Evolutionary conservation across 2,113 vertebrate species (phyloP).

Genomic region (Saguinus imperator): DNA sequence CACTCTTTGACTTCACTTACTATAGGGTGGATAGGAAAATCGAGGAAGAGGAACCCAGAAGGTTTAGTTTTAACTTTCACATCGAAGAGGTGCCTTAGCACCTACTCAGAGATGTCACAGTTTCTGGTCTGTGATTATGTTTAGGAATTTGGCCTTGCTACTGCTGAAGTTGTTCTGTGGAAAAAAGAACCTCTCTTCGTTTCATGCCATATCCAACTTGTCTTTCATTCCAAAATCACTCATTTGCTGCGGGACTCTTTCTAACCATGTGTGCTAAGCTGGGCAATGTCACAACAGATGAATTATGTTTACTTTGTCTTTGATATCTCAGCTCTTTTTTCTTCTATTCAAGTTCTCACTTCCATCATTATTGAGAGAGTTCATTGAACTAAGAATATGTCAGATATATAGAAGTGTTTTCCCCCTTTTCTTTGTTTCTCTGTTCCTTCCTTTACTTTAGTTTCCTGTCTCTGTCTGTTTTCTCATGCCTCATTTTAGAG

Average conservation of each 20-base stretch:
- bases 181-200: background rate
- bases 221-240: background rate
- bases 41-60: background rate
- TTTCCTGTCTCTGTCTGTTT: background rate
- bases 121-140: background rate
- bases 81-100: background rate
- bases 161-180: background rate
- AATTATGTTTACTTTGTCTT: background rate
- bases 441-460: background rate
- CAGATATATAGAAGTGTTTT: background rate
- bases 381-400: background rate
- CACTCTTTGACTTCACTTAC: background rate
- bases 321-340: background rate
- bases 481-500: background rate
- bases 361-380: background rate
- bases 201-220: background rate
- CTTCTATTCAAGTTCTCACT: background rate
- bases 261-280: background rate
- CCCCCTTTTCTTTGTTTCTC: background rate
- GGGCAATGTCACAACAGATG: background rate
- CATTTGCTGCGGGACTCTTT: background rate
- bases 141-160: background rate
- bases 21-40: background rate
- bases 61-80: background rate
- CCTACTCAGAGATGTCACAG: background rate